phyloP scores from a whole-genome alignment of 2,888 invertebrate genomes.

The Chydorus sphaericus region DNA sequence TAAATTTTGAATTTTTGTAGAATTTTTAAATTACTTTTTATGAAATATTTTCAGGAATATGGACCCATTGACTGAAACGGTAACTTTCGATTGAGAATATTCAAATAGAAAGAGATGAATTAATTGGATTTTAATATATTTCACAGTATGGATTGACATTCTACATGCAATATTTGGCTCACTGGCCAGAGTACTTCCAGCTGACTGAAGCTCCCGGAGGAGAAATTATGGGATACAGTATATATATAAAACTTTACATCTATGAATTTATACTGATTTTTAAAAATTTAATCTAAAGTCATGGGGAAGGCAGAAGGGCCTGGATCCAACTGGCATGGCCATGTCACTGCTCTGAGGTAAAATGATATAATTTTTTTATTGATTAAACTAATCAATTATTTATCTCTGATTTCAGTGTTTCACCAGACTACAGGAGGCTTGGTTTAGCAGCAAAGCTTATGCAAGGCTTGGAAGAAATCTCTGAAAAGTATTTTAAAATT shows the following conservation, averaged over 20 bases:
- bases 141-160: conserved; percentile 78
- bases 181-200: conserved; percentile 98
- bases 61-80: conserved; percentile 92
- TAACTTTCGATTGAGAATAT: too few species aligned
- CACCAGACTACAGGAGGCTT: conserved; percentile 80
- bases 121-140: too few species aligned
- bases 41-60: conserved; percentile 56
- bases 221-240: conserved; percentile 97
- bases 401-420: too few species aligned
- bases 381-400: too few species aligned
- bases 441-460: conserved; percentile 87
- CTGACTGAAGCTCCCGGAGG: conserved; percentile 91
- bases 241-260: conserved; percentile 29
- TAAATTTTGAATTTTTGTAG: background rate
- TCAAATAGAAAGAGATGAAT: too few species aligned
- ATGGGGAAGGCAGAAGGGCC: conserved; percentile 98
- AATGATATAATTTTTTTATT: too few species aligned
- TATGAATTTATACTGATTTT: background rate
- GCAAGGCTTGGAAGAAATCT: conserved; percentile 86
- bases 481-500: conserved; percentile 73
- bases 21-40: conserved; percentile 11
- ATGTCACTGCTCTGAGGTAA: conserved; percentile 95
- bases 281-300: conserved; percentile 42
- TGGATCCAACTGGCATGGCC: conserved; percentile 96
- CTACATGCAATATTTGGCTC: conserved; percentile 92